Conservation (phyloP, 2,888 invertebrate species). For the Thumatha senex region DNA sequence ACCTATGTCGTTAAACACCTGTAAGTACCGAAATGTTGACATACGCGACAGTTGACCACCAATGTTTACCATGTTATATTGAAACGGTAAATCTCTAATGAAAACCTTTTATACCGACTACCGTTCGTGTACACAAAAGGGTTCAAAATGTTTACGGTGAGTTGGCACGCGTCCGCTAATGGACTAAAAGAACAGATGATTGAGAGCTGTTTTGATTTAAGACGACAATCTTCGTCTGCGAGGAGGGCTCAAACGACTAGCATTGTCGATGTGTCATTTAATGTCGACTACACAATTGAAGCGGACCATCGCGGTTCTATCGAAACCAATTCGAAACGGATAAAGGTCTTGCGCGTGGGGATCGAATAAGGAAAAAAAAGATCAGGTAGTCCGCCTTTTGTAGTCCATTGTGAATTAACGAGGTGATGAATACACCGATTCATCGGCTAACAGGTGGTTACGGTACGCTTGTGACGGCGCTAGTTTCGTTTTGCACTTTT, state of each 20-base stretch:
- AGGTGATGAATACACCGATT: constrained; percentile 59
- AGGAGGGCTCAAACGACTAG: constrained; percentile 55
- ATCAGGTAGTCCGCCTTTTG: constrained; percentile 64
- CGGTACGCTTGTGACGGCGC: constrained; percentile 43
- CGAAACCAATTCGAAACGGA: constrained; percentile 45
- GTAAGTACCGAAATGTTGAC: constrained; percentile 47
- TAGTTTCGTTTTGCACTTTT: constrained; percentile 67
- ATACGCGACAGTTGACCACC: constrained; percentile 40
- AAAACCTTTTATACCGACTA: constrained; percentile 42
- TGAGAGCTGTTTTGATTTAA: constrained; percentile 64
- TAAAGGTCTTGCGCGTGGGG: constrained; percentile 40
- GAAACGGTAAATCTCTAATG: constrained; percentile 56
- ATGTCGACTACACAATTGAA: constrained; percentile 65
- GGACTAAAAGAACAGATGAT: constrained; percentile 52
- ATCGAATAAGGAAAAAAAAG: constrained; percentile 39
- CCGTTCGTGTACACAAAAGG: constrained; percentile 45
- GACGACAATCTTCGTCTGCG: constrained; percentile 49
- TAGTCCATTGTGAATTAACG: constrained; percentile 71
- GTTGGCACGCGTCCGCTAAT: constrained; percentile 58
- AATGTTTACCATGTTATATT: constrained; percentile 59
- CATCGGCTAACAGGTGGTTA: constrained; percentile 65
- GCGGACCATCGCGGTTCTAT: constrained; percentile 51
- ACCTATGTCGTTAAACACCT: constrained; percentile 59
- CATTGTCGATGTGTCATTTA: constrained; percentile 68
- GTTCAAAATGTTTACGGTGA: constrained; percentile 58